Evolutionary conservation across 1,140 invertebrate species (phyloP).

Genomic region (Cherax quadricarinatus): DNA sequence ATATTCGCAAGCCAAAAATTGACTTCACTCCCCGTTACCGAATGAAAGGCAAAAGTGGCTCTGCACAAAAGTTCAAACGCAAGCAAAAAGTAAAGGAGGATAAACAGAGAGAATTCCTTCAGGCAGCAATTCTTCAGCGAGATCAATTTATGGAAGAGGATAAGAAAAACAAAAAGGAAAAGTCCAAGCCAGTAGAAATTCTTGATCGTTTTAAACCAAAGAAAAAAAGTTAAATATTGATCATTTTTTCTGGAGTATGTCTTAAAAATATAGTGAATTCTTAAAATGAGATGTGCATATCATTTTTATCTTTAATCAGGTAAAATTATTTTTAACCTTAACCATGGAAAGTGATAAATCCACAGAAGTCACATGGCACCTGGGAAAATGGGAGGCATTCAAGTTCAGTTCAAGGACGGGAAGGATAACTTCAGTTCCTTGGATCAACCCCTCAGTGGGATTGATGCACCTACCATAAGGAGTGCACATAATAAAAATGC

Average conservation of each 20-base stretch:
- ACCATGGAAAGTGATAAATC: too few relatives aligned
- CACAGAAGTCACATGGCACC: too few relatives aligned
- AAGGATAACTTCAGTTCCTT: too few relatives aligned
- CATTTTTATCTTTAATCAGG: too few relatives aligned
- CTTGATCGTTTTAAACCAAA: slow-evolving; percentile 54
- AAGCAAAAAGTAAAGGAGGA: slow-evolving; percentile 88
- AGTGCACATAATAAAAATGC: too few relatives aligned
- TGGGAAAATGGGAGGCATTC: too few relatives aligned
- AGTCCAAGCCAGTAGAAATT: slow-evolving; percentile 5
- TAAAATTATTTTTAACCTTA: too few relatives aligned
- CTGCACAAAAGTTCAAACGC: slow-evolving; percentile 84
- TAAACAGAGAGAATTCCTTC: slow-evolving; percentile 79
- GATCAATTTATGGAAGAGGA: slow-evolving; percentile 35
- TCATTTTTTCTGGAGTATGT: neutral
- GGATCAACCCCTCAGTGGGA: too few relatives aligned
- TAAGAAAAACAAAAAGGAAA: neutral
- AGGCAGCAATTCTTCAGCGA: slow-evolving; percentile 12
- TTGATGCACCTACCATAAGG: too few relatives aligned
- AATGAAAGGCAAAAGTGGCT: slow-evolving; percentile 87
- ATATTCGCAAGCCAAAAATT: slow-evolving; percentile 86
- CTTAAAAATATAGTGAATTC: too few relatives aligned
- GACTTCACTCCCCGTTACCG: slow-evolving; percentile 86
- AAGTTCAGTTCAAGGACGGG: too few relatives aligned
- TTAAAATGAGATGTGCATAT: too few relatives aligned
- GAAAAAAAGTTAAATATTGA: neutral